Evolutionary conservation across 2,888 invertebrate genomes (phyloP).

Genomic region (Ganaspis brasiliensis): DNA sequence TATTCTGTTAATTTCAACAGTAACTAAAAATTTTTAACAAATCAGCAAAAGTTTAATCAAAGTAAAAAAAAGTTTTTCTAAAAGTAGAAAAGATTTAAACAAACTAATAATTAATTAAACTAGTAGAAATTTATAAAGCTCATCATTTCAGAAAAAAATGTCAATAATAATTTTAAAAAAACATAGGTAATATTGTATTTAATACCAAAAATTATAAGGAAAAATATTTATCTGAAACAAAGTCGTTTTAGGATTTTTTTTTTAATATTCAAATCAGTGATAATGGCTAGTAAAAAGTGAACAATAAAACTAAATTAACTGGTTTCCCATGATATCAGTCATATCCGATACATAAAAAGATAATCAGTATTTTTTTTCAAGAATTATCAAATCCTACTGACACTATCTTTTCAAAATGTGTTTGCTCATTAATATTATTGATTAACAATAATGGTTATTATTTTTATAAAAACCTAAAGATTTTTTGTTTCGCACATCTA

Average conservation of each 20-base stretch:
- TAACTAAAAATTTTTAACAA: no score
- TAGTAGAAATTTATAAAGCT: no score
- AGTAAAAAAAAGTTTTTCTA: no score
- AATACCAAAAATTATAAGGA: neutral
- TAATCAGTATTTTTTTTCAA: conserved; percentile 4
- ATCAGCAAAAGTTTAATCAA: no score
- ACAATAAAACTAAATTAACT: conserved; percentile 12
- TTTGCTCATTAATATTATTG: neutral
- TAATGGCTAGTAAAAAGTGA: conserved; percentile 23
- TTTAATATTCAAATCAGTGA: neutral
- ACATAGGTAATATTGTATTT: no score
- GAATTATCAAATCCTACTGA: conserved; percentile 20
- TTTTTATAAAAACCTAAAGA: neutral
- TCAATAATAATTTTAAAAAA: no score
- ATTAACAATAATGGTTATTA: conserved; percentile 7
- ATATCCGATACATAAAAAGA: conserved; percentile 1
- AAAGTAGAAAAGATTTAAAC: no score
- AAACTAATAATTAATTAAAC: no score
- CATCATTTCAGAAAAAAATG: no score
- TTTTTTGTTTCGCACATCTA: conserved; percentile 43
- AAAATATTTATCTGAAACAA: conserved; percentile 1
- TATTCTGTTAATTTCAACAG: no score
- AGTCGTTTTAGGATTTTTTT: neutral
- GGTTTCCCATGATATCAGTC: conserved; percentile 9
- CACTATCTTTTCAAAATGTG: neutral